phyloP scores from a whole-genome alignment of 2,113 vertebrate genomes.

The Macquaria ambigua region DNA sequence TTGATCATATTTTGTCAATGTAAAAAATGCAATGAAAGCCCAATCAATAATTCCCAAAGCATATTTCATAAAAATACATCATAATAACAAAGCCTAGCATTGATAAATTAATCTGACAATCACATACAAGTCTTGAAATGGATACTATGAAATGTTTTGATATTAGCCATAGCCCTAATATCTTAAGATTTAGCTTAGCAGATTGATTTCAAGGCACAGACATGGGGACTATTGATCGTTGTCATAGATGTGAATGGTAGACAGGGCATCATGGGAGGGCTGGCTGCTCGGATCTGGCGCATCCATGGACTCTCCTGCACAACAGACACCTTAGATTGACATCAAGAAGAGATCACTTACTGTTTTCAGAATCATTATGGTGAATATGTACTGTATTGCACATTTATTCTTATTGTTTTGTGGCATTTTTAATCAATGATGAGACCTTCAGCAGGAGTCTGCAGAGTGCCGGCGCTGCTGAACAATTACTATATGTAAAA shows the following conservation, averaged over 20 bases:
- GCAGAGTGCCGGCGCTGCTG: not conserved
- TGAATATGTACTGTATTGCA: not conserved
- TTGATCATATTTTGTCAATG: not conserved
- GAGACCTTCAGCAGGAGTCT: not conserved
- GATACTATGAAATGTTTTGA: not conserved
- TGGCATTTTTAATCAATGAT: not conserved
- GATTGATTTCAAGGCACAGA: not conserved
- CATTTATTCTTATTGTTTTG: not conserved
- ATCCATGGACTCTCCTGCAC: not conserved
- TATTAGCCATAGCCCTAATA: not conserved
- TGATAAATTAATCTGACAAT: not conserved
- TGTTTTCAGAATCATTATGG: not conserved
- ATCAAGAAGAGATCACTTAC: not conserved
- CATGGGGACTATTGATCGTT: rapidly evolving
- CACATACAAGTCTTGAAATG: not conserved
- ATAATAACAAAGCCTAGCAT: not conserved
- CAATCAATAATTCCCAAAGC: not conserved
- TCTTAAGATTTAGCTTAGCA: not conserved
- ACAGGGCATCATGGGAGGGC: not conserved
- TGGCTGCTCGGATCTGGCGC: not conserved
- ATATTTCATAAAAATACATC: not conserved
- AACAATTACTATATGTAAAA: not conserved
- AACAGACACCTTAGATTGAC: not conserved
- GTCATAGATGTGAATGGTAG: not conserved
- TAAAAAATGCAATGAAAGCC: not conserved